phyloP scores from a whole-genome alignment of 2,888 invertebrate species.

The Apeira syringaria region DNA sequence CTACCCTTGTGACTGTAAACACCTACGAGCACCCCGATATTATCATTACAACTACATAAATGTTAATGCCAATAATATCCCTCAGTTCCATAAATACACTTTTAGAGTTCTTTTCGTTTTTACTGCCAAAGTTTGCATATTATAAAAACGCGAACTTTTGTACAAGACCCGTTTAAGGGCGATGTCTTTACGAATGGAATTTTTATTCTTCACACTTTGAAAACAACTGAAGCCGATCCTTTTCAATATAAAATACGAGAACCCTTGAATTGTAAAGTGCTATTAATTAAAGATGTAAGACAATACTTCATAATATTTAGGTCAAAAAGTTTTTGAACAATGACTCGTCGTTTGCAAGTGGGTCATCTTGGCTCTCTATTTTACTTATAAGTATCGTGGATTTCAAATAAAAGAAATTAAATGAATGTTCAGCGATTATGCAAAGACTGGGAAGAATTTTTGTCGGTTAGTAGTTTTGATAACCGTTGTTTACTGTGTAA shows the following conservation, averaged over 20 bases:
- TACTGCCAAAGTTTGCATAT: conserved; percentile 64
- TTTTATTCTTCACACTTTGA: conserved; percentile 34
- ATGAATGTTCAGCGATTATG: conserved; percentile 6
- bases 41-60: conserved; percentile 31
- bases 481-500: no score
- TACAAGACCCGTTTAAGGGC: conserved; percentile 45
- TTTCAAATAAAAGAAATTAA: conserved; percentile 20
- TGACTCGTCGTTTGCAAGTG: conserved; percentile 13
- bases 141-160: conserved; percentile 54
- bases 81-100: conserved; percentile 51
- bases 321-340: conserved; percentile 27
- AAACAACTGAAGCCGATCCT: conserved; percentile 50
- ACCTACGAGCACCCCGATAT: conserved; percentile 6
- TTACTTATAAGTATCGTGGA: conserved; percentile 17
- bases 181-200: conserved; percentile 24
- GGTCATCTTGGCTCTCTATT: conserved; percentile 19
- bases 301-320: conserved; percentile 37
- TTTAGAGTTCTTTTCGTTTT: conserved; percentile 50
- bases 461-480: not conserved
- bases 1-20: no score
- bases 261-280: conserved; percentile 42
- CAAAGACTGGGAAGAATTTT: not conserved
- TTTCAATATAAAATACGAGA: conserved; percentile 55
- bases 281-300: conserved; percentile 47
- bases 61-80: conserved; percentile 43